These are phyloP conservation scores for Salvator merianae DNA, from an alignment of 2,113 vertebrate genomes.

Conservation along the genomic window DNA sequence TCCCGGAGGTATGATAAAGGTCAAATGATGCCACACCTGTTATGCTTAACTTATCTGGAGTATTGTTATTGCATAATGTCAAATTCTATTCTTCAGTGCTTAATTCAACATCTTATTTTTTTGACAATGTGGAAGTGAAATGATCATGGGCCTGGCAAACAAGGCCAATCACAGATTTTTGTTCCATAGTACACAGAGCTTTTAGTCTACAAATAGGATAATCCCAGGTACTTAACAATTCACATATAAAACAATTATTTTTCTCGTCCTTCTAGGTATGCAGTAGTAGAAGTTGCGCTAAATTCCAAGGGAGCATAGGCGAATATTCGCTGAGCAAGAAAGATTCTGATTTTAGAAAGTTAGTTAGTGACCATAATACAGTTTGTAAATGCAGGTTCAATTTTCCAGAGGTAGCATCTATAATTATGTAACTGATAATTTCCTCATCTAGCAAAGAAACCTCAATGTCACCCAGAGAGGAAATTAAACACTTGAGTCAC, in stretches of 20 bases:
- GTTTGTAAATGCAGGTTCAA: conserved; percentile 53
- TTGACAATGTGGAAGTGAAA: too few species aligned
- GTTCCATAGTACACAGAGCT: neutral
- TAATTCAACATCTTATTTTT: too few species aligned
- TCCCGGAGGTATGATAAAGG: too few species aligned
- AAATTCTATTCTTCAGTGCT: too few species aligned
- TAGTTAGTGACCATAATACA: conserved; percentile 45
- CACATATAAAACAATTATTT: neutral
- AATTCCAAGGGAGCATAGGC: neutral
- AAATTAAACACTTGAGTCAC: conserved; percentile 60
- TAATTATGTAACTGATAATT: conserved; percentile 59
- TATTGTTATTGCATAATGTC: neutral
- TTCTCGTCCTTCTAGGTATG: neutral
- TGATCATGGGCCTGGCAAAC: neutral
- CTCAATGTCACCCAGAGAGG: conserved; percentile 61
- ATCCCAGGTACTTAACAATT: neutral
- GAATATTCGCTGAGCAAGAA: conserved; percentile 58
- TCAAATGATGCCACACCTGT: too few species aligned
- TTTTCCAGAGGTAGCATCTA: conserved; percentile 58
- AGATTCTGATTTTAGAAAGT: conserved; percentile 41
- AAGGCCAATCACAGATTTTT: neutral
- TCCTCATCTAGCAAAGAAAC: conserved; percentile 55
- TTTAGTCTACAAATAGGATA: neutral
- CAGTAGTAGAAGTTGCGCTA: neutral
- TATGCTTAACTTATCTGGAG: neutral